Conservation (phyloP, 1,140 invertebrate species). For the Drosophila kohkoa region DNA sequence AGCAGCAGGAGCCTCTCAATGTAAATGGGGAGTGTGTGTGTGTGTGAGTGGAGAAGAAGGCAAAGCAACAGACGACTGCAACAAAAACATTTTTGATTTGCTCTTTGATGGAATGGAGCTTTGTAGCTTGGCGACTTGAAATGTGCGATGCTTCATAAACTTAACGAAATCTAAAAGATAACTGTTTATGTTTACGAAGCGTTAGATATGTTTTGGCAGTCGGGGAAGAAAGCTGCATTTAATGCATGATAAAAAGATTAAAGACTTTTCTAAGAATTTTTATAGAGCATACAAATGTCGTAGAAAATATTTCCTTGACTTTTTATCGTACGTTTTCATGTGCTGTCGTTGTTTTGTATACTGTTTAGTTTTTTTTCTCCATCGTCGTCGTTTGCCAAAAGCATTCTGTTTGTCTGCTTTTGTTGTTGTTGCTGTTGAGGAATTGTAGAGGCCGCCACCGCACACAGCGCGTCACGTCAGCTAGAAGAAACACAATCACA, state of each 20-base stretch:
- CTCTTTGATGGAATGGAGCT: constrained; percentile 31
- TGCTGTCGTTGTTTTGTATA: constrained; percentile 30
- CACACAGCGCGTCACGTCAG: constrained; percentile 55
- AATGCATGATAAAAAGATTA: too few relatives aligned
- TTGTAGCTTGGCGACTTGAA: neutral
- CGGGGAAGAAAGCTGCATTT: too few relatives aligned
- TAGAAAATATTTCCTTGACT: neutral
- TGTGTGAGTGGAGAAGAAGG: constrained; percentile 17
- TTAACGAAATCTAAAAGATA: neutral
- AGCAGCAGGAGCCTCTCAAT: constrained; percentile 24
- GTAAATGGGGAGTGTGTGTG: constrained; percentile 22
- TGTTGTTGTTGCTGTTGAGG: constrained; percentile 30
- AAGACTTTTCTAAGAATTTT: neutral
- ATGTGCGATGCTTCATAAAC: neutral
- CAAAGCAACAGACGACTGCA: constrained; percentile 25
- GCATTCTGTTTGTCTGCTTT: constrained; percentile 43
- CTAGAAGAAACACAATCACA: constrained; percentile 37
- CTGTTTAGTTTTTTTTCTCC: constrained; percentile 17
- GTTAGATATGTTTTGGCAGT: too few relatives aligned
- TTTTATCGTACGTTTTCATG: constrained; percentile 39
- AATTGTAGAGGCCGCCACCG: constrained; percentile 44
- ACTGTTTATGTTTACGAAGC: too few relatives aligned
- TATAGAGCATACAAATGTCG: constrained; percentile 32
- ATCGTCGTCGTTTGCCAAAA: constrained; percentile 49
- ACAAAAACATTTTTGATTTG: constrained; percentile 24